phyloP scores from a whole-genome alignment of 2,113 vertebrate species.

The Eulacestoma nigropectus region DNA sequence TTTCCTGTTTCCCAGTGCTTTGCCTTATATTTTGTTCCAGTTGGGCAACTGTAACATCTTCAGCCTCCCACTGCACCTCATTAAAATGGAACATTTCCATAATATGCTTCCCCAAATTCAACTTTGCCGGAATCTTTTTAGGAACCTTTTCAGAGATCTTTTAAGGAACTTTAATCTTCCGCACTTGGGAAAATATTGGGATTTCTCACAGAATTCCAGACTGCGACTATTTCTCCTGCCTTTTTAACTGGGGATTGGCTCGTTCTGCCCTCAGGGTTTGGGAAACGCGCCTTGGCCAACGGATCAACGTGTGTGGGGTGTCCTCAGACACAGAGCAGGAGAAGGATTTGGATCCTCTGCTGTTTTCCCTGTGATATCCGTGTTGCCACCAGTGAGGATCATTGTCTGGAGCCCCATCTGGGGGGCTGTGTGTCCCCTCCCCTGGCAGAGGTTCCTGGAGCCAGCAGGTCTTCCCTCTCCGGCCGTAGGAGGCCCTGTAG shows the following conservation, averaged over 20 bases:
- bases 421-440: neutral
- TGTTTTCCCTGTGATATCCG: neutral
- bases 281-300: accelerated
- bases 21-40: neutral
- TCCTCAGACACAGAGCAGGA: neutral
- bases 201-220: neutral
- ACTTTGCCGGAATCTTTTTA: accelerated
- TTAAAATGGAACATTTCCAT: neutral
- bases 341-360: neutral
- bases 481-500: neutral
- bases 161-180: neutral
- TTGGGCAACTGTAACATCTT: neutral
- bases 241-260: neutral
- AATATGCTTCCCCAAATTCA: neutral
- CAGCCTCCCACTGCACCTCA: neutral
- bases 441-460: neutral
- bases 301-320: accelerated
- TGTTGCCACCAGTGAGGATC: neutral
- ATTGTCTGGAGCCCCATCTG: neutral
- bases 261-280: neutral
- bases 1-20: neutral
- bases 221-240: neutral
- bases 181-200: neutral
- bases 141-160: neutral
- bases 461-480: neutral